phyloP scores from a whole-genome alignment of 2,113 vertebrate species.

The Lycocorax pyrrhopterus region DNA sequence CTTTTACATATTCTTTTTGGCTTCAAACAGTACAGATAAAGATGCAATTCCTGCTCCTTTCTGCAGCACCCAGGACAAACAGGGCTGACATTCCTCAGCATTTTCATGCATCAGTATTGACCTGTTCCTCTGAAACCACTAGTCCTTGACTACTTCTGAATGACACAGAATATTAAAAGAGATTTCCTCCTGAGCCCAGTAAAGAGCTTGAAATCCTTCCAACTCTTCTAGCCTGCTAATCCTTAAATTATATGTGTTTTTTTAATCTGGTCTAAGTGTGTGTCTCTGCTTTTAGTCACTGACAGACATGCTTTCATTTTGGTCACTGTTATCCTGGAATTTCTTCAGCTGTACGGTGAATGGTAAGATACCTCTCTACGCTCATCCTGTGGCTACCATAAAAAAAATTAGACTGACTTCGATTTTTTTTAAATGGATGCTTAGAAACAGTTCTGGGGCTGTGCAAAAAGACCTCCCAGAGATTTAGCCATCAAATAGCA shows the following conservation, averaged over 20 bases:
- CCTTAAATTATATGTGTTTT: slow-evolving; percentile 53
- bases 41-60: not conserved
- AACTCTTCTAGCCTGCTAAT: slow-evolving; percentile 46
- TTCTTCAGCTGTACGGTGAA: slow-evolving; percentile 13
- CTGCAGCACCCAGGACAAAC: not conserved
- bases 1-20: not conserved
- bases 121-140: slow-evolving; percentile 22
- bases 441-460: not conserved
- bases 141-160: slow-evolving; percentile 52
- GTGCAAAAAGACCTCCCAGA: not conserved
- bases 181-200: slow-evolving; percentile 52
- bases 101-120: not conserved
- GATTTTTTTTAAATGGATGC: not conserved
- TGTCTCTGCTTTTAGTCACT: slow-evolving; percentile 50
- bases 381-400: not conserved
- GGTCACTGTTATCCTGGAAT: slow-evolving; percentile 7
- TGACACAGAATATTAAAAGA: slow-evolving; percentile 49
- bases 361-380: not conserved
- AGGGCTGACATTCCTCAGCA: not conserved
- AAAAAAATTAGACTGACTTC: not conserved
- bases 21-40: not conserved
- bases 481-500: not conserved
- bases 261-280: slow-evolving; percentile 41
- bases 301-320: slow-evolving; percentile 24
- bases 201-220: slow-evolving; percentile 57